Base-by-base conservation (phyloP, 2,797 vertebrate genomes). In the Caiman crocodilus region DNA sequence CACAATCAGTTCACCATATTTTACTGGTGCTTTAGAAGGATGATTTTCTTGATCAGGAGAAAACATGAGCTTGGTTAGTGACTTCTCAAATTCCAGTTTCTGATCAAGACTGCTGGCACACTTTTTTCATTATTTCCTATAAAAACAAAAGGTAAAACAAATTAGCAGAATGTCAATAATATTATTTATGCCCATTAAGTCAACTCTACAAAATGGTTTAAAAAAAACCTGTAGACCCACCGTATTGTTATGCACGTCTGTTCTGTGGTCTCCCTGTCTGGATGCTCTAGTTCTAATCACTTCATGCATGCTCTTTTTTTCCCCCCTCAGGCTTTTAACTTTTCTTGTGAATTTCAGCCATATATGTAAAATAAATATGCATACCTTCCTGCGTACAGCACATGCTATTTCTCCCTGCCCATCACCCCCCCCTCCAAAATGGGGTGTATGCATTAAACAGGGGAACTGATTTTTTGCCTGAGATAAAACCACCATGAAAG, bases 41-140 rank as follows among this genome's bases (percentile, higher is more conserved):
- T 99, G 99, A 98, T 99, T 99, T 98, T 99, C 99, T 98, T 99
- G 99, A 98, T 99, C 99, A 97, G 99, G 99, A 98, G 99, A 99
- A 98, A 99, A 99, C 99, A 99, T 99, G 98, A 98, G 99, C 98
- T 98, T 98, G 97, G 98, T 74, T 98, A 97, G 96, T 94, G 91
- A 88, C 75, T 94, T 89, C 95, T 97, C 98, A 98, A 97, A 91
- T 93, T 96, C 83, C 97, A 93, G 95, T 98, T 96, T 96, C 97
- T 98, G 97, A 96, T 98, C 97, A 98, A 96, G 98, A 98, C 95
- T 92, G 95, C 97, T 97, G 97, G 96, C 97, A 97, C 98, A 84
- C 97, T 95, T 97, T 98, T 97, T 97, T 98, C 98, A 98, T 98
- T 98, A 98, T 98, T 98, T 98, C 96, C 97, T 98, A 92, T 82